A percentile compares a stretch with the other conserved stretches of the same genome.
These are phyloP conservation scores for Aphidoletes aphidimyza DNA, from an alignment of 2,888 invertebrate species.

Conservation along the genomic window DNA sequence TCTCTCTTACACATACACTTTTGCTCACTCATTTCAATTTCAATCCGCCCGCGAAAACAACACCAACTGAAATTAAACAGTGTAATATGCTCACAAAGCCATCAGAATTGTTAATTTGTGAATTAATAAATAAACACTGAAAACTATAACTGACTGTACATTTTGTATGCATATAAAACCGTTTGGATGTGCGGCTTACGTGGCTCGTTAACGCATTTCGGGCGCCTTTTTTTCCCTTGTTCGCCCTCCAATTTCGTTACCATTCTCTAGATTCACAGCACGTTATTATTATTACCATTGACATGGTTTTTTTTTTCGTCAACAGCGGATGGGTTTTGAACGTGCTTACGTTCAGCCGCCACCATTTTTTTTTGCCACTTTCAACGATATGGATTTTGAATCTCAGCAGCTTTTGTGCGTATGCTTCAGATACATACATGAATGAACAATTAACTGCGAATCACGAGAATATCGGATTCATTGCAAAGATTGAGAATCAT, in stretches of 20 bases:
- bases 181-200: conserved; percentile 39
- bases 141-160: conserved; percentile 25
- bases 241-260: neutral
- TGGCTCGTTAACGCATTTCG: conserved; percentile 47
- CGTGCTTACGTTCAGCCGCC: neutral
- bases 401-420: conserved; percentile 33
- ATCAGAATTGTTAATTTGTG: conserved; percentile 52
- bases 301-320: neutral
- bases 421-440: neutral
- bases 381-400: neutral
- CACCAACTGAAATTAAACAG: conserved; percentile 40
- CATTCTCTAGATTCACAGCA: neutral
- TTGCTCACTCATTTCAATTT: neutral
- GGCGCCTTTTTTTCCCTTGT: neutral
- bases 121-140: conserved; percentile 50
- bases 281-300: conserved; percentile 36
- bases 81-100: conserved; percentile 40
- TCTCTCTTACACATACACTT: too few species aligned
- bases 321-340: too few species aligned
- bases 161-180: conserved; percentile 53
- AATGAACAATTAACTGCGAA: conserved; percentile 39
- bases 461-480: neutral
- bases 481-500: conserved; percentile 14
- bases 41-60: neutral
- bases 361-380: neutral